Percentiles rank a stretch among this genome's conserved stretches.
Conservation (phyloP, 2,797 vertebrate genomes). For the Threskiornis aethiopicus region DNA sequence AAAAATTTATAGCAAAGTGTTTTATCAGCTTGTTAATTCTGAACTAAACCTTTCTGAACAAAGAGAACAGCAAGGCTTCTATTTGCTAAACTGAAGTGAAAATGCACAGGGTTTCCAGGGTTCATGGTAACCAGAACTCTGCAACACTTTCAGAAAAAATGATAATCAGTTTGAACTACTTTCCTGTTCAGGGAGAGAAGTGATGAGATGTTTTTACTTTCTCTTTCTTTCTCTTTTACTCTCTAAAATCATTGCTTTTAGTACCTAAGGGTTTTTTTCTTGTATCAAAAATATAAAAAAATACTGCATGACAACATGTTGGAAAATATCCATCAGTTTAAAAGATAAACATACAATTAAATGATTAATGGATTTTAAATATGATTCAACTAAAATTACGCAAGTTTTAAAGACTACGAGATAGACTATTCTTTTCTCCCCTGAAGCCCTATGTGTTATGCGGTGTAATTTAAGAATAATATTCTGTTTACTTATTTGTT, state of each 20-base stretch:
- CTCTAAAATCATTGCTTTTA: neutral
- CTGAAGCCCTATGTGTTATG: neutral
- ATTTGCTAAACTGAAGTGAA: neutral
- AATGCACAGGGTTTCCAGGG: neutral
- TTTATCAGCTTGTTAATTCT: conserved; percentile 4
- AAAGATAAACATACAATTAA: neutral
- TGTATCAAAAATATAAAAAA: neutral
- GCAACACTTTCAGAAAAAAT: neutral
- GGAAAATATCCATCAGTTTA: neutral
- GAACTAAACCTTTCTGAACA: conserved; percentile 11
- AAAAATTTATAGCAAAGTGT: neutral
- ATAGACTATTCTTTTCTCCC: neutral
- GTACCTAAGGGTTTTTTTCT: neutral
- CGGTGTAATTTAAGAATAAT: neutral
- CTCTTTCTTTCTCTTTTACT: neutral
- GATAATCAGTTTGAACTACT: neutral
- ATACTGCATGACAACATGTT: neutral
- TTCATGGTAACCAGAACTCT: neutral
- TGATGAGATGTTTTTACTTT: neutral
- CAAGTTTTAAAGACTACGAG: neutral
- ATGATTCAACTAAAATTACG: neutral
- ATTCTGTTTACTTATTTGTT: neutral
- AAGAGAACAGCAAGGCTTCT: neutral
- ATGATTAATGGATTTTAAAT: conserved; percentile 1
- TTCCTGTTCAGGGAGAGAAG: neutral